A percentile compares a stretch with the other conserved stretches of the same genome.
Evolutionary conservation across 2,113 vertebrate species (phyloP).

Genomic region (Chloropsis cyanopogon): DNA sequence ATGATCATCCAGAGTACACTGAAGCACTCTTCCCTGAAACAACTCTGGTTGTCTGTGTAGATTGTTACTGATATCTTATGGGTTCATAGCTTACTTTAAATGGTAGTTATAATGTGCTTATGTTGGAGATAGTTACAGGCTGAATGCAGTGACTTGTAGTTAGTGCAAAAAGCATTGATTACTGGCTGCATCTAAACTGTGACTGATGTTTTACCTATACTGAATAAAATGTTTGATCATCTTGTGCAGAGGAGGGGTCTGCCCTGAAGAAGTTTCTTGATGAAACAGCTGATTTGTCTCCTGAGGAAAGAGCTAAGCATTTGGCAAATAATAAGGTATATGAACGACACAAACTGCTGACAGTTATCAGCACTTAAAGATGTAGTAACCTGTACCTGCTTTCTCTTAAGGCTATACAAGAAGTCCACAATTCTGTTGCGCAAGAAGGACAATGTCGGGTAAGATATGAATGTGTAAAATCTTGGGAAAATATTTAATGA

Average conservation of each 20-base stretch:
- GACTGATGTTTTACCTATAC: not conserved
- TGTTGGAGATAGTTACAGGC: not conserved
- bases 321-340: conserved; percentile 90
- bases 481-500: not conserved
- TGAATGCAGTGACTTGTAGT: not conserved
- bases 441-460: conserved; percentile 90
- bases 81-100: not conserved
- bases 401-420: conserved; percentile 80
- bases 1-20: not conserved
- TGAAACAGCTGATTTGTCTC: conserved; percentile 83
- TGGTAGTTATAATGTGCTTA: not conserved
- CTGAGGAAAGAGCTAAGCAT: conserved; percentile 88
- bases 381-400: not conserved
- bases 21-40: not conserved
- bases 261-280: conserved; percentile 90
- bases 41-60: not conserved
- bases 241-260: conserved; percentile 78
- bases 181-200: not conserved
- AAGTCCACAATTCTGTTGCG: conserved; percentile 87
- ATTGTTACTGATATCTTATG: not conserved
- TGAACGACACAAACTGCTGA: not conserved
- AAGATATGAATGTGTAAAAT: conserved; percentile 17
- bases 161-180: not conserved
- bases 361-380: not conserved
- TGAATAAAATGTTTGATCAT: not conserved